Evolutionary conservation across 2,888 invertebrate species (phyloP), one percentile per base, ranked within the genome.

Genomic region (Pristionchus entomophagus): DNA sequence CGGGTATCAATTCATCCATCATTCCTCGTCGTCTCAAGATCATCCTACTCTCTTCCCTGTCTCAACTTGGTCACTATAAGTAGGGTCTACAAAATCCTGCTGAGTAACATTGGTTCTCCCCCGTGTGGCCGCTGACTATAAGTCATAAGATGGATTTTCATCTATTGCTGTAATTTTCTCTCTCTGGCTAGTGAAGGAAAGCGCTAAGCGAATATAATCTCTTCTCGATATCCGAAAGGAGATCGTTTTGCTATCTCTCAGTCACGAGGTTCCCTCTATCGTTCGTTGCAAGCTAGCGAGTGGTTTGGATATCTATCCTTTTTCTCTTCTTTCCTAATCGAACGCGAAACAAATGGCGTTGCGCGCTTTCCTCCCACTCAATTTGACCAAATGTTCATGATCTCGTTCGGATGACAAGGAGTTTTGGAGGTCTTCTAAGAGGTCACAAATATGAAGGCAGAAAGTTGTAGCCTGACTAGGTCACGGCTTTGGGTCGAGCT

Each of bases 261-360:
- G 65, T 65, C 65, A 65, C 65, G 65, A 65, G 65, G 29, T 19
- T 29, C 59, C 29, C 65, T 29, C 65, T 14, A 29, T 59, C 59
- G 22, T 2, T 45, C 45, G 6, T 65, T 65, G 65, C 65, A 65
- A 38, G 35, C 65, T 35, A 65, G 65, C 4, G 65, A 65, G 65
- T 35, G 65, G 65, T 65, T 65, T 65, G 65, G 65, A 65, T 35
- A 65, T 65, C 65, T 65, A 65, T 65, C 65, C 22, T 19, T 32
- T 17, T n/a, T 26, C 56, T 26, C 29, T 17, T 65, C 26, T 62
- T 17, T 32, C 29, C 65, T 35, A 32, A 35, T 35, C 32, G 65
- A 65, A 65, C 35, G 65, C 14, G 65, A 19, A 65, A 65, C 65
- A 26, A 62, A 29, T 62, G 35, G 45, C 6, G n/a, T 59, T 59